Base-by-base conservation (phyloP, 1,140 invertebrate species). In the Brachionus sp. region DNA sequence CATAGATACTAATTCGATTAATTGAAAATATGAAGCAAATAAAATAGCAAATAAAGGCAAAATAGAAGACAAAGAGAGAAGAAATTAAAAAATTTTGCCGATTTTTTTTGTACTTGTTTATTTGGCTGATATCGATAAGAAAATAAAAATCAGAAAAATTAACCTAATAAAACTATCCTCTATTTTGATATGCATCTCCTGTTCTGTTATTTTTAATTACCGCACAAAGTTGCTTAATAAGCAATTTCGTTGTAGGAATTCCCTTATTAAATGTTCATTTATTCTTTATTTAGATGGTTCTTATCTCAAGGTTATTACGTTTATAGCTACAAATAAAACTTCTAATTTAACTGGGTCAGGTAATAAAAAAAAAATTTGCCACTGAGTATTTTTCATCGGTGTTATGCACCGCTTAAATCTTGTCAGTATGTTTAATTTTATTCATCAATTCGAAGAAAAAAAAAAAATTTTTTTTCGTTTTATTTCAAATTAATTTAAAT, bases 11-110 rank as follows among this genome's bases (percentile, higher is more conserved):
- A 9, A 57, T 57, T 57, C 50, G 16, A 57, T 57, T 57, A 57
- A 57, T 57, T 57, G 50, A 57, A 57, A 57, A 57, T 57, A 57
- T 57, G 50, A 57, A 57, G 19, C 50, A 57, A 57, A 57, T 57
- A 57, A 57, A 57, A 23, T 19, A n/a, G n/a, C 6, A 57, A 57
- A 57, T 1, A 29, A 29, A 29, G 29, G 3, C 29, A 29, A 29
- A 3, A 29, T 1, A 29, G 29, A 29, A 29, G 29, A 29, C 1
- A 29, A 3, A 29, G 29, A 29, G 29, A 29, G 19, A 23, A 57
- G 16, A 57, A 50, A 50, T 50, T n/a, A n/a, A 50, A 50, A 50
- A 57, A 57, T 9, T 57, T 23, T 7, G 2, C 19, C 16, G n/a
- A 57, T 57, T 57, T 25, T 57, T 9, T 57, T 16, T 57, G 50